A percentile compares a stretch with the other conserved stretches of the same genome.
Conservation (phyloP, 1,140 invertebrate genomes). For the Homarus americanus region DNA sequence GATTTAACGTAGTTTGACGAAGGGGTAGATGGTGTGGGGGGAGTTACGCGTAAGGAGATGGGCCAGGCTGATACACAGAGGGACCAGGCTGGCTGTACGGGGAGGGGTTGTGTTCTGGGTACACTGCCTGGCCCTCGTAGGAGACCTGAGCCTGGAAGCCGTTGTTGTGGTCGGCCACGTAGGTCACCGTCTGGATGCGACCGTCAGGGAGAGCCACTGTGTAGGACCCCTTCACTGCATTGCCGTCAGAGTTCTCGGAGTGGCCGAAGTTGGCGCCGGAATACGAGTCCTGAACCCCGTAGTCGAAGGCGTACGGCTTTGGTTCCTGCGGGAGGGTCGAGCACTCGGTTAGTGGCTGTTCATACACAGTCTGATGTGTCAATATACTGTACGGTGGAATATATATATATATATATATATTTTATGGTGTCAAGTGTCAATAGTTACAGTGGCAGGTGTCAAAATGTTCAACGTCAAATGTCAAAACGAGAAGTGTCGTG, state of each 20-base stretch:
- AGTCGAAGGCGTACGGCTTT: conserved; percentile 66
- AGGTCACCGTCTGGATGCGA: conserved; percentile 73
- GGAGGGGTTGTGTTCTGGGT: conserved; percentile 53
- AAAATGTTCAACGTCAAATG: no score
- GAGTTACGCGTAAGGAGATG: not conserved
- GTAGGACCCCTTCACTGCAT: conserved; percentile 69
- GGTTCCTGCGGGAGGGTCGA: conserved; percentile 18
- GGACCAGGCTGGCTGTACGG: not conserved
- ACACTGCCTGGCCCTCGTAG: conserved; percentile 69
- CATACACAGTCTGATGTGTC: no score
- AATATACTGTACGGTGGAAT: no score
- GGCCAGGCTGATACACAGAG: not conserved
- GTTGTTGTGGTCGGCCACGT: conserved; percentile 75
- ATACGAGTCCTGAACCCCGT: conserved; percentile 68
- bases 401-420: no score
- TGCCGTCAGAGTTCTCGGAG: conserved; percentile 61
- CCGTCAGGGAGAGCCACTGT: conserved; percentile 76
- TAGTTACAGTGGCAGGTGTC: no score
- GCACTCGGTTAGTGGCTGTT: no score
- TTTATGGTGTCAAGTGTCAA: no score
- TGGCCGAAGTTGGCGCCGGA: conserved; percentile 62
- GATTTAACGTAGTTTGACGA: no score
- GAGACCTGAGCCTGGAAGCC: conserved; percentile 75
- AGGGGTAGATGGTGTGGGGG: no score
- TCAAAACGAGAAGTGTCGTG: no score